phyloP scores from a whole-genome alignment of 2,888 invertebrate species.

The Cosmia trapezina region DNA sequence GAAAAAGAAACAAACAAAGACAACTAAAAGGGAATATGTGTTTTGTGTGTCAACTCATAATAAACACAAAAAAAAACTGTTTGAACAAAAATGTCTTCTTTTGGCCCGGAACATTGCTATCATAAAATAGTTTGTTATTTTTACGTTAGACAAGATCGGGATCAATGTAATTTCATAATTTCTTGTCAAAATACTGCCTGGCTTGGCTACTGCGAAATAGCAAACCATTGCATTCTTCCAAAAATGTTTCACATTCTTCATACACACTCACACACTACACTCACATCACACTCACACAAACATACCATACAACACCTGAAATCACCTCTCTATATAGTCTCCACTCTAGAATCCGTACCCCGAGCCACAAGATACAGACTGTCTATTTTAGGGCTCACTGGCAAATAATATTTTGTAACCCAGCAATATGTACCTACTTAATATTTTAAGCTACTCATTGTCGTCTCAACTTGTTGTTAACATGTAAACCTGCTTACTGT shows the following conservation, averaged over 20 bases:
- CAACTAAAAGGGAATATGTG: background rate
- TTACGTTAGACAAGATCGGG: background rate
- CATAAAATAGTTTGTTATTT: background rate
- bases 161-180: background rate
- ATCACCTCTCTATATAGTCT: no score
- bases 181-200: background rate
- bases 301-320: no score
- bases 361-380: no score
- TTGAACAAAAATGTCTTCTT: no score
- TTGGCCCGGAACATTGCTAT: background rate
- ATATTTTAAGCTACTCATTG: no score
- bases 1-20: constrained; percentile 22
- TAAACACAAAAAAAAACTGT: background rate
- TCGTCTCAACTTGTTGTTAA: no score
- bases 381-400: no score
- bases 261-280: background rate
- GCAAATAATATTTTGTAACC: no score
- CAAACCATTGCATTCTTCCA: background rate
- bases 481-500: no score
- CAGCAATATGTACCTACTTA: no score
- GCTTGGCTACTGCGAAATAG: background rate
- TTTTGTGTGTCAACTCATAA: background rate
- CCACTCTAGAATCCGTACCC: no score
- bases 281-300: no score
- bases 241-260: background rate